Evolutionary conservation across 2,888 invertebrate species (phyloP).

Genomic region (Clepsis dumicolana): DNA sequence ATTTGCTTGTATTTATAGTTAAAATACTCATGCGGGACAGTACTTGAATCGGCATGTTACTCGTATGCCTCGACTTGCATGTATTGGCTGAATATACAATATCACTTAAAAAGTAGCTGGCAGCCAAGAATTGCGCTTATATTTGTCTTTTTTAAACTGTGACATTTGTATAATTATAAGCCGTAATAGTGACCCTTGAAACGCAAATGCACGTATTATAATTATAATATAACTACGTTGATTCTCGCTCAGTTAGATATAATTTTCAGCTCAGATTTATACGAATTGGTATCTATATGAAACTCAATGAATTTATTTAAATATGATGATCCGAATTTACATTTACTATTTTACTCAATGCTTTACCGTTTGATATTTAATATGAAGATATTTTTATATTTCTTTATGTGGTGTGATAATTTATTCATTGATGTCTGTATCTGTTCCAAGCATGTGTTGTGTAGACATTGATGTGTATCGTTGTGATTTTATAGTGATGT

Average conservation of each 20-base stretch:
- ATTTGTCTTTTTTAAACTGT: slow-evolving; percentile 4
- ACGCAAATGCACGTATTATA: slow-evolving; percentile 22
- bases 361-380: slow-evolving; percentile 36
- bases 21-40: slow-evolving; percentile 39
- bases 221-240: slow-evolving; percentile 5
- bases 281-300: slow-evolving; percentile 22
- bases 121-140: slow-evolving; percentile 15
- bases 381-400: slow-evolving; percentile 17
- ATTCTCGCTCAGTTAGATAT: slow-evolving; percentile 28
- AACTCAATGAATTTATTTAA: slow-evolving; percentile 29
- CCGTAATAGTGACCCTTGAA: not conserved
- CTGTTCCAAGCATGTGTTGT: slow-evolving; percentile 41
- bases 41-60: slow-evolving; percentile 43
- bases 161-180: slow-evolving; percentile 14
- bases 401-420: slow-evolving; percentile 30
- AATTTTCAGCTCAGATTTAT: slow-evolving; percentile 30
- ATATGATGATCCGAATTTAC: slow-evolving; percentile 33
- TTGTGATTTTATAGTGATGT: slow-evolving; percentile 39
- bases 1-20: slow-evolving; percentile 38
- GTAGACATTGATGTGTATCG: slow-evolving; percentile 49
- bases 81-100: slow-evolving; percentile 23
- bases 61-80: slow-evolving; percentile 35
- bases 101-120: slow-evolving; percentile 16
- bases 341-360: slow-evolving; percentile 16
- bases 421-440: slow-evolving; percentile 29